phyloP scores from a whole-genome alignment of 2,113 vertebrate species.

The Arvicanthis niloticus region DNA sequence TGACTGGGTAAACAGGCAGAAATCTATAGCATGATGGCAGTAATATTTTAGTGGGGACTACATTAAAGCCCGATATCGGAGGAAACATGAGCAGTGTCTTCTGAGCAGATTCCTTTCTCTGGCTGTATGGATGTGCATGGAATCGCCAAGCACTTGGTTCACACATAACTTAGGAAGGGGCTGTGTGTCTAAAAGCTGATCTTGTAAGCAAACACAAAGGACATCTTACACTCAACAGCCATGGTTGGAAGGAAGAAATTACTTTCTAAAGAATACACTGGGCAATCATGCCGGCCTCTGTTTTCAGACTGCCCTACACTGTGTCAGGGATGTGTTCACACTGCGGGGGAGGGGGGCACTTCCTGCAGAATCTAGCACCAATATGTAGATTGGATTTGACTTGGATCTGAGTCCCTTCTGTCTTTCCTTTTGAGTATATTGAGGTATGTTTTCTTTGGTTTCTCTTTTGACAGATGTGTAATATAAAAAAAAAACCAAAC shows the following conservation, averaged over 20 bases:
- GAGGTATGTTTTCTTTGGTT: conserved; percentile 90
- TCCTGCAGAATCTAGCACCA: conserved; percentile 87
- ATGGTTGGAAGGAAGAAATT: conserved; percentile 68
- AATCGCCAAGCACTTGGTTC: conserved; percentile 46
- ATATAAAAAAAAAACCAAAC: conserved; percentile 67
- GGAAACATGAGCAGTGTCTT: conserved; percentile 62
- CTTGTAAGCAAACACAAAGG: conserved; percentile 77
- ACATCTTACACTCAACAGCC: conserved; percentile 60
- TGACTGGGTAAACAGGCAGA: conserved; percentile 73
- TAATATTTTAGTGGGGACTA: conserved; percentile 64
- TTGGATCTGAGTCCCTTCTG: conserved; percentile 75
- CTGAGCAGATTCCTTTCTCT: conserved; percentile 67
- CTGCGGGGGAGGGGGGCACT: background rate
- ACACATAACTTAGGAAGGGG: conserved; percentile 79
- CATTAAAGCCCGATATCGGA: conserved; percentile 54
- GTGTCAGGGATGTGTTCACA: conserved; percentile 65
- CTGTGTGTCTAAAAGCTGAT: conserved; percentile 65
- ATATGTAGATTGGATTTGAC: conserved; percentile 78
- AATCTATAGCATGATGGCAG: conserved; percentile 43
- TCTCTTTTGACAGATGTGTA: conserved; percentile 81
- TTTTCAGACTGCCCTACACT: conserved; percentile 32
- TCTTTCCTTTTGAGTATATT: conserved; percentile 81
- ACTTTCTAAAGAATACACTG: conserved; percentile 61
- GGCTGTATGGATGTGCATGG: conserved; percentile 34
- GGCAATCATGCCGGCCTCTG: conserved; percentile 61